These are phyloP conservation scores for Campoplex capitator DNA, from an alignment of 2,888 invertebrate species.

Conservation along the genomic window DNA sequence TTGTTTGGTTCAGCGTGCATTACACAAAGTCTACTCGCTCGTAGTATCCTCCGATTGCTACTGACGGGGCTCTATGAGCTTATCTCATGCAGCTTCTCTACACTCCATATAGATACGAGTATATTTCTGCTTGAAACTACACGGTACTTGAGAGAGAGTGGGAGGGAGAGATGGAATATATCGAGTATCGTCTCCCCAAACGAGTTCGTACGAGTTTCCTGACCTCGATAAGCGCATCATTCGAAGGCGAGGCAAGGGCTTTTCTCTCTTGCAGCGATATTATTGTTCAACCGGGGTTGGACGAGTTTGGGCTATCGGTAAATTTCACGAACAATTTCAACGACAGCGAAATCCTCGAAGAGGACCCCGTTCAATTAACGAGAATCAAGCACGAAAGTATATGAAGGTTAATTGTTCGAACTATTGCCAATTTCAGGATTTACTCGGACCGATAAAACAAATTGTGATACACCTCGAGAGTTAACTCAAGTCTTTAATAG, in stretches of 20 bases:
- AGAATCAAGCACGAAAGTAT: conserved; percentile 26
- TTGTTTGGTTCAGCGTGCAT: conserved; percentile 38
- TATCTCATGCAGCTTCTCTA: conserved; percentile 54
- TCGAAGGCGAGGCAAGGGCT: conserved; percentile 20
- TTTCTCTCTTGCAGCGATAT: conserved; percentile 23
- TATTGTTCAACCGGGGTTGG: conserved; percentile 42
- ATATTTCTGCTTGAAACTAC: conserved; percentile 20
- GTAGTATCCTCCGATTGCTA: conserved; percentile 60
- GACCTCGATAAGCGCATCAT: conserved; percentile 56
- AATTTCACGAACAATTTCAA: conserved; percentile 39
- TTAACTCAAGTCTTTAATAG: background rate
- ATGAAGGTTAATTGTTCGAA: background rate
- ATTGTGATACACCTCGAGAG: background rate
- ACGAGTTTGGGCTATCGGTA: conserved; percentile 42
- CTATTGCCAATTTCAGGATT: background rate
- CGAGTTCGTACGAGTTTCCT: conserved; percentile 60
- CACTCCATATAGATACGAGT: conserved; percentile 12
- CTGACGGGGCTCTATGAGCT: conserved; percentile 52
- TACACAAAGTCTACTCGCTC: conserved; percentile 21
- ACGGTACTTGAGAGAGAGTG: conserved; percentile 16
- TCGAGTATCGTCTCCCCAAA: conserved; percentile 37
- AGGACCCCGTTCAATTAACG: conserved; percentile 43
- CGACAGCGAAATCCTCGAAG: background rate
- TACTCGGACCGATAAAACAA: background rate
- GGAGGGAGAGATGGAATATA: conserved; percentile 4